phyloP scores from a whole-genome alignment of 2,113 vertebrate genomes.

The Dipodomys spectabilis region DNA sequence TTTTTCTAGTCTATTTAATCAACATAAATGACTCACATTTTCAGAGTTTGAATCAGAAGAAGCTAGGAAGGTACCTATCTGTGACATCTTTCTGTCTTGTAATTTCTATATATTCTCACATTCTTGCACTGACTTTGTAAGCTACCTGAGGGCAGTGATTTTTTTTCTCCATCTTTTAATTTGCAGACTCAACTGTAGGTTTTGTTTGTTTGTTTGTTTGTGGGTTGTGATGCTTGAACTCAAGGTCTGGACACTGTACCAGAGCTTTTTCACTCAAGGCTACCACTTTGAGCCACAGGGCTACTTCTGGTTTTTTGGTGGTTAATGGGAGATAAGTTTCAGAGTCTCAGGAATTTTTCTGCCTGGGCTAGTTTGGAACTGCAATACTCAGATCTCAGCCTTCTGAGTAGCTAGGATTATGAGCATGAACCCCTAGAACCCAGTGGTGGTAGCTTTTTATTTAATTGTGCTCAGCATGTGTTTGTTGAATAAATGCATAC shows the following conservation, averaged over 20 bases:
- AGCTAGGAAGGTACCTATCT: neutral
- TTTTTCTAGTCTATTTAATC: neutral
- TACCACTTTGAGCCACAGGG: no score
- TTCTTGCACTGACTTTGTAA: neutral
- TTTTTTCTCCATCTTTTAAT: neutral
- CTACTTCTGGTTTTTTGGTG: no score
- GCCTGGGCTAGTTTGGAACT: no score
- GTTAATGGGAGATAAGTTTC: no score
- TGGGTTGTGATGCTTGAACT: no score
- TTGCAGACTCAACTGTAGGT: neutral
- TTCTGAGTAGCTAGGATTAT: no score
- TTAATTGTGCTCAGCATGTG: neutral
- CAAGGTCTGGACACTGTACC: no score
- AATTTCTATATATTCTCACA: neutral
- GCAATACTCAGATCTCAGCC: no score
- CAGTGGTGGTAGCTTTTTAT: neutral
- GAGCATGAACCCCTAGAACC: no score
- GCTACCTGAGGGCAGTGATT: neutral
- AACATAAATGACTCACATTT: neutral
- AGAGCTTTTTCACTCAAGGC: no score
- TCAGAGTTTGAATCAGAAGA: neutral
- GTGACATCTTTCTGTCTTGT: neutral
- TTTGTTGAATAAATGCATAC: constrained; percentile 1
- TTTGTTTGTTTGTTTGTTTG: no score
- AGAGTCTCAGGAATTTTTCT: no score